Evolutionary conservation across 1,140 invertebrate species (phyloP), one percentile per base, ranked within the genome.

Genomic region (Papilio machaon): DNA sequence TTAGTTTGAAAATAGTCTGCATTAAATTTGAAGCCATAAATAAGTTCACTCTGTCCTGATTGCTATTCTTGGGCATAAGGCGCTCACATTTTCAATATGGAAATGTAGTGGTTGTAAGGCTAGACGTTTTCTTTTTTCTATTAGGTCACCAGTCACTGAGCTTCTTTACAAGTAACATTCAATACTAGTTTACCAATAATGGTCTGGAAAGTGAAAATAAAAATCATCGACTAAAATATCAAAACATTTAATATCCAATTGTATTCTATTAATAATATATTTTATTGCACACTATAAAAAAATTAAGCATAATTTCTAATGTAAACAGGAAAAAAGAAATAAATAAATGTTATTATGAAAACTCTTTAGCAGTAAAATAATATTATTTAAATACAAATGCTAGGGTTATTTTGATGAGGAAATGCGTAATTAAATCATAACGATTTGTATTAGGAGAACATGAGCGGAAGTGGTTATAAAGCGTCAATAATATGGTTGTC

Each of bases 401-500:
- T 38, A 70, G 30, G 64, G 11, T 38, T 70, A 35, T 15, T 35
- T 70, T 38, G 64, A 70, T 13, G 64, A 11, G 64, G 64, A 70
- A 70, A 35, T 70, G 2, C 30, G 30, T 70, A 70, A 70, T 38
- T 70, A 38, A 70, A 70, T 70, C n/a, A 38, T 35, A 15, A 70
- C 64, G 11, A 70, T 35, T 70, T 35, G 35, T 70, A 70, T 70
- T 70, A 70, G 30, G 64, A 70, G 35, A 30, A 70, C 11, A 15
- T 38, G 10, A 70, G 30, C 64, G 64, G 64, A 70, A 70, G 64
- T 35, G 4, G 11, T 70, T 35, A 70, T 70, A 70, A 70, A 70
- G 30, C 4, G 64, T 70, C 64, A 70, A 70, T 7, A 35, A 15
- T 35, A 70, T 35, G 46, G 74, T 76, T 47, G 74, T 76, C 54